Conservation (phyloP, 2,888 invertebrate genomes). For the Trichopria drosophilae region DNA sequence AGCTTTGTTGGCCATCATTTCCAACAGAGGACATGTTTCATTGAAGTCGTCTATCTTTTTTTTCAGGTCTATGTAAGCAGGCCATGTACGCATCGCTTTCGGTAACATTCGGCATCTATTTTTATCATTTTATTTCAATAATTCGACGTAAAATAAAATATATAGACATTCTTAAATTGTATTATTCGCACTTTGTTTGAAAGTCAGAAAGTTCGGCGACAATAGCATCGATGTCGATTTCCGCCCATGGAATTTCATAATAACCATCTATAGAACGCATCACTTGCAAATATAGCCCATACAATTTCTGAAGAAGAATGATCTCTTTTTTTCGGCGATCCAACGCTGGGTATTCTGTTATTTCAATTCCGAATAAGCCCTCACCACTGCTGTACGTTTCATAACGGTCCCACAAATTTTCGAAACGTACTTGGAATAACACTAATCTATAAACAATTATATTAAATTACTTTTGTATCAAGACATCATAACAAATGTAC, state of each 20-base stretch:
- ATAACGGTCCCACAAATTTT: conserved; percentile 79
- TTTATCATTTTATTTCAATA: too few species aligned
- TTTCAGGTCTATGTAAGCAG: conserved; percentile 81
- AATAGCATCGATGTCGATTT: conserved; percentile 82
- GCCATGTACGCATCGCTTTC: conserved; percentile 84
- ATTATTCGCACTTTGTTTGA: conserved; percentile 63
- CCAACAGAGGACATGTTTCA: conserved; percentile 81
- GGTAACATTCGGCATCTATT: conserved; percentile 83
- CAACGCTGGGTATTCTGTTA: conserved; percentile 80
- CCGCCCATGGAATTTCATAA: conserved; percentile 80
- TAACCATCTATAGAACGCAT: conserved; percentile 85
- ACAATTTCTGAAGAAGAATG: conserved; percentile 80
- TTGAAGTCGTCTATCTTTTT: conserved; percentile 90
- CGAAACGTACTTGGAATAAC: conserved; percentile 78
- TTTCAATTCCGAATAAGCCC: conserved; percentile 79
- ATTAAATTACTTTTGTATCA: neutral
- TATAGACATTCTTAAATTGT: conserved; percentile 2
- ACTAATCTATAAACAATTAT: conserved; percentile 62
- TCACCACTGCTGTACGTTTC: conserved; percentile 85
- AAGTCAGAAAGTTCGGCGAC: conserved; percentile 79
- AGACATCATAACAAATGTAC: conserved; percentile 46
- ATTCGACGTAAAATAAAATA: neutral
- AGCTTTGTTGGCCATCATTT: conserved; percentile 85
- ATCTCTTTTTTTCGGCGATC: conserved; percentile 81
- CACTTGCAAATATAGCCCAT: conserved; percentile 77